These are phyloP conservation scores for Plectus sambesii DNA, from an alignment of 1,140 invertebrate genomes.

Conservation along the genomic window DNA sequence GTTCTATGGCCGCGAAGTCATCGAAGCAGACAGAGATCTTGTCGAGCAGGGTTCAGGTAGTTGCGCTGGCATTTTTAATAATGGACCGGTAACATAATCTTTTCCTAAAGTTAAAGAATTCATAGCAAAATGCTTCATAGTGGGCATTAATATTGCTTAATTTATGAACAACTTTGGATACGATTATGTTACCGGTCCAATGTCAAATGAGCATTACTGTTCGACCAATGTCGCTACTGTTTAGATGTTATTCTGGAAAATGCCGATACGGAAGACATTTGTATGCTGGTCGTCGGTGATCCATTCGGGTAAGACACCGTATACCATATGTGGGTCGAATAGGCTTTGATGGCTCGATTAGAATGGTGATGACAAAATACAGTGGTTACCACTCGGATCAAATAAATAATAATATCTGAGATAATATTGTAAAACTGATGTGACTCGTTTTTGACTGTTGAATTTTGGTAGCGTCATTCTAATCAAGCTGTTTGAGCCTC, in stretches of 20 bases:
- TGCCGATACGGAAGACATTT: conserved; percentile 64
- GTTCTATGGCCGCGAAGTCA: conserved; percentile 54
- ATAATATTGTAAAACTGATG: conserved; percentile 8
- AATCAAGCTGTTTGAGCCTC: no score
- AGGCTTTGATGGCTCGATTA: no score
- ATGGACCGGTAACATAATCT: no score
- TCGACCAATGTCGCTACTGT: conserved; percentile 52
- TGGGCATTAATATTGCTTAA: conserved; percentile 73
- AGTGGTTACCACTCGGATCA: no score
- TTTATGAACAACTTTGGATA: no score
- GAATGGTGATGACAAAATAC: no score
- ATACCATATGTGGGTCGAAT: no score
- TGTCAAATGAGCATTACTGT: conserved; percentile 59
- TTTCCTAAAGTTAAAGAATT: no score
- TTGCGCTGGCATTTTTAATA: conserved; percentile 25
- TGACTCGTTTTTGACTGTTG: conserved; percentile 6
- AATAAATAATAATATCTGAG: no score
- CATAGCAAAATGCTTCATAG: conserved; percentile 56
- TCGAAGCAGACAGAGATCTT: conserved; percentile 79
- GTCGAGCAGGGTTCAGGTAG: conserved; percentile 69
- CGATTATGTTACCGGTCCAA: background rate
- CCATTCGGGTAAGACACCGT: conserved; percentile 50
- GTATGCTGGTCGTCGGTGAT: conserved; percentile 79
- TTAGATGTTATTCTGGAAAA: conserved; percentile 66
- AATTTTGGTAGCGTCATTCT: conserved; percentile 24